Conservation (phyloP, 2,888 invertebrate genomes). For the Magallana nippona region DNA sequence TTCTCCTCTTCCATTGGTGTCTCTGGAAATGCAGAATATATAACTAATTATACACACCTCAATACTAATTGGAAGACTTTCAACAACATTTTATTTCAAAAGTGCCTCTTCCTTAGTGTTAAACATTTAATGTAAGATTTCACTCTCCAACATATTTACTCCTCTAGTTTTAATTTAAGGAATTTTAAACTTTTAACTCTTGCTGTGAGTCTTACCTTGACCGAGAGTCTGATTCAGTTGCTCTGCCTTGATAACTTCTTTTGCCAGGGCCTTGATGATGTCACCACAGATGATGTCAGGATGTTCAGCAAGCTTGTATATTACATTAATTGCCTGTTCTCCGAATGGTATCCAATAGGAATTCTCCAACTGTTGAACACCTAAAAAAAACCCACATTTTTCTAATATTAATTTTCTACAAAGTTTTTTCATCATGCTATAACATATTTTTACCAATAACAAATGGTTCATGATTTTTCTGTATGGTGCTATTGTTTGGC, state of each 20-base stretch:
- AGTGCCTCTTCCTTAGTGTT: too few relatives aligned
- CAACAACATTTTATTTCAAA: too few relatives aligned
- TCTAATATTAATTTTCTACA: not conserved
- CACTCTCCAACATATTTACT: too few relatives aligned
- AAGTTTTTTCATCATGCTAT: not conserved
- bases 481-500: too few relatives aligned
- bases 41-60: too few relatives aligned
- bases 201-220: not conserved
- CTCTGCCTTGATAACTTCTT: slow-evolving; percentile 47
- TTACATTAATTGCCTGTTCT: slow-evolving; percentile 83
- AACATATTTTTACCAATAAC: too few relatives aligned
- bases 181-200: too few relatives aligned
- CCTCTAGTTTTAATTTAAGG: too few relatives aligned
- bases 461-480: too few relatives aligned
- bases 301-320: slow-evolving; percentile 84
- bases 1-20: not conserved
- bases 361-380: slow-evolving; percentile 75
- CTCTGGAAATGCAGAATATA: not conserved
- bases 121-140: too few relatives aligned
- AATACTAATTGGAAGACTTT: too few relatives aligned
- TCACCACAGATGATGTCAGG: slow-evolving; percentile 82
- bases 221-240: not conserved
- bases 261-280: slow-evolving; percentile 70
- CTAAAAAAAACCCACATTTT: slow-evolving; percentile 47
- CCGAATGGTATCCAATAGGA: slow-evolving; percentile 83